These are phyloP conservation scores for Machaerirhynchus nigripectus DNA, from an alignment of 2,113 vertebrate genomes.

Conservation along the genomic window DNA sequence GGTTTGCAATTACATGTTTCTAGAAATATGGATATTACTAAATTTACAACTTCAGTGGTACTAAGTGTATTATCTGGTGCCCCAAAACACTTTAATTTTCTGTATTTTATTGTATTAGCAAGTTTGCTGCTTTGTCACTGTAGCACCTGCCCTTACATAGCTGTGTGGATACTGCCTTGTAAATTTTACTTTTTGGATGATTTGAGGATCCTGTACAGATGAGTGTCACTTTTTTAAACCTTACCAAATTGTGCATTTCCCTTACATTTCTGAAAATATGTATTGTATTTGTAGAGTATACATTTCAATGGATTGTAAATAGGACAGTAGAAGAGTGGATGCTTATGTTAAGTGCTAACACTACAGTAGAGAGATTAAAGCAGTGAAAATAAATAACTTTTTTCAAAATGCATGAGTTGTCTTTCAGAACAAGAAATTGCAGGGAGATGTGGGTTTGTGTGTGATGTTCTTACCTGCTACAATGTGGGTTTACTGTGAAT, in stretches of 20 bases:
- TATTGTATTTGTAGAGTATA: conserved; percentile 77
- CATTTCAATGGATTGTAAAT: conserved; percentile 72
- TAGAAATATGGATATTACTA: conserved; percentile 65
- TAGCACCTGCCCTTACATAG: conserved; percentile 63
- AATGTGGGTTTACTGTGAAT: background rate
- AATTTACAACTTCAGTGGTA: conserved; percentile 69
- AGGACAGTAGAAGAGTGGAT: conserved; percentile 68
- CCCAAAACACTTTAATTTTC: conserved; percentile 63
- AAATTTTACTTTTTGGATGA: conserved; percentile 59
- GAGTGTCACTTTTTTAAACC: conserved; percentile 57
- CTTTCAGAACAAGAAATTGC: background rate
- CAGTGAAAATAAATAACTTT: conserved; percentile 73
- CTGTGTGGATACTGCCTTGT: conserved; percentile 69
- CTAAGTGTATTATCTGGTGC: conserved; percentile 67
- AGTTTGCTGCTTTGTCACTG: conserved; percentile 63
- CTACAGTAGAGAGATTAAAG: conserved; percentile 75
- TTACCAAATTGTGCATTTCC: conserved; percentile 57
- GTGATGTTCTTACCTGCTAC: background rate
- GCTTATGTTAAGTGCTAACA: conserved; percentile 74
- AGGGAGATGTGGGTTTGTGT: background rate
- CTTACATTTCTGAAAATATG: conserved; percentile 67
- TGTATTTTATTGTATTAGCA: conserved; percentile 69
- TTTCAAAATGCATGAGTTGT: background rate
- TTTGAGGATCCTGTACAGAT: conserved; percentile 67
- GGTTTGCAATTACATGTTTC: conserved; percentile 70